These are phyloP conservation scores for Limnodromus scolopaceus DNA, from an alignment of 2,797 vertebrate species.

Conservation along the genomic window DNA sequence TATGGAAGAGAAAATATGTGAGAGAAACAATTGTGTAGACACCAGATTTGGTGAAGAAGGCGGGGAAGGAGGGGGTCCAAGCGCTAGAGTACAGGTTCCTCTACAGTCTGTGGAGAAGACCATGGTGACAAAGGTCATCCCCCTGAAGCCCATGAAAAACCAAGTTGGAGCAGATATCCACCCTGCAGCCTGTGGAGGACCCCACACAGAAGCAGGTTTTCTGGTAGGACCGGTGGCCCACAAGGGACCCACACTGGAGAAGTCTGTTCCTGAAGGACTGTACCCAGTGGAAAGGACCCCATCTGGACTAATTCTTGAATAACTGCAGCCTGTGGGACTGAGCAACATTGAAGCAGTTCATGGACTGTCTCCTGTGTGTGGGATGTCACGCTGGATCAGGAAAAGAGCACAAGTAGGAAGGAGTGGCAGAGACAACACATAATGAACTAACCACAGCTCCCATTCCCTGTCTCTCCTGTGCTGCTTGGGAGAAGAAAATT, in stretches of 20 bases:
- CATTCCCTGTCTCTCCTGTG: rapidly evolving
- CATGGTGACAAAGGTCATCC: not conserved
- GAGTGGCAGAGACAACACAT: not conserved
- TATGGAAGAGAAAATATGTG: not conserved
- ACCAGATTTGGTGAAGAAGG: not conserved
- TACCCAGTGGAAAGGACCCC: rapidly evolving
- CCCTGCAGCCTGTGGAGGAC: not conserved
- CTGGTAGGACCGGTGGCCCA: not conserved
- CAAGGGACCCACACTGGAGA: rapidly evolving
- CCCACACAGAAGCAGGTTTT: not conserved
- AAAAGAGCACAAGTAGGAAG: not conserved
- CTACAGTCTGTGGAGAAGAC: not conserved
- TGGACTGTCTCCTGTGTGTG: not conserved
- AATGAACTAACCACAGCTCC: not conserved
- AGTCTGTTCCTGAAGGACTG: not conserved
- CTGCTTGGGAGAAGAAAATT: not conserved
- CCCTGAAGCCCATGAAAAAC: not conserved
- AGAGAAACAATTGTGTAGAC: not conserved
- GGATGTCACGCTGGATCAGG: rapidly evolving
- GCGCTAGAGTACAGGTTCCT: not conserved
- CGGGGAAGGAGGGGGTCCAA: rapidly evolving
- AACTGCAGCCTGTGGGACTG: not conserved
- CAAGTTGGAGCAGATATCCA: not conserved
- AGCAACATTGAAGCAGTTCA: not conserved
- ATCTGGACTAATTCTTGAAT: not conserved